These are phyloP conservation scores for Sepioteuthis lessoniana DNA, from an alignment of 2,888 invertebrate genomes.

Conservation along the genomic window DNA sequence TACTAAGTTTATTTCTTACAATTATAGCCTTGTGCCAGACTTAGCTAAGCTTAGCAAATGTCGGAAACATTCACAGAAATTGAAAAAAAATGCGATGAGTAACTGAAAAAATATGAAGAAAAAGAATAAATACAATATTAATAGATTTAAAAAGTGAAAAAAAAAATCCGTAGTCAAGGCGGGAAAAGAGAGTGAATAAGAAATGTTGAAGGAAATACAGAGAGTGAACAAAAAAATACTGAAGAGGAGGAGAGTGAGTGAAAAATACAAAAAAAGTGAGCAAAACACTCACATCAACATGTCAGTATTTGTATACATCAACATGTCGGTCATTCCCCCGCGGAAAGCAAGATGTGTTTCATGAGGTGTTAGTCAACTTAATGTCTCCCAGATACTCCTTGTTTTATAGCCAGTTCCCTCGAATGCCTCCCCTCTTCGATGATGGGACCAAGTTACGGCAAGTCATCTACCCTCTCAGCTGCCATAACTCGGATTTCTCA, in stretches of 20 bases:
- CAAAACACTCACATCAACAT: neutral
- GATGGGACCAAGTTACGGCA: neutral
- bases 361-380: conserved; percentile 33
- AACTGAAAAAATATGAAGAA: no score
- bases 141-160: neutral
- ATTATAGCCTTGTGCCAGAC: no score
- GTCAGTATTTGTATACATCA: conserved; percentile 20
- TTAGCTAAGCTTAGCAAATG: no score
- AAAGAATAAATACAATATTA: neutral
- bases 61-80: no score
- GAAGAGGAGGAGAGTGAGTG: neutral
- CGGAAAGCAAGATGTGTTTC: neutral
- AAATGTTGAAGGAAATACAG: neutral
- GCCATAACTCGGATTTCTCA: neutral
- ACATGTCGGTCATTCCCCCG: conserved; percentile 11
- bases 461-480: neutral
- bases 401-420: neutral
- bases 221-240: neutral
- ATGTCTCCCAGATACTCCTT: neutral
- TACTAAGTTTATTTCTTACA: no score
- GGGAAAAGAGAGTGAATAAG: neutral
- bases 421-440: neutral
- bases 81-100: no score
- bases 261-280: neutral
- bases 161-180: neutral